A percentile compares a stretch with the other conserved stretches of the same genome.
Evolutionary conservation across 2,113 vertebrate genomes (phyloP).

Genomic region (Uria aalge): DNA sequence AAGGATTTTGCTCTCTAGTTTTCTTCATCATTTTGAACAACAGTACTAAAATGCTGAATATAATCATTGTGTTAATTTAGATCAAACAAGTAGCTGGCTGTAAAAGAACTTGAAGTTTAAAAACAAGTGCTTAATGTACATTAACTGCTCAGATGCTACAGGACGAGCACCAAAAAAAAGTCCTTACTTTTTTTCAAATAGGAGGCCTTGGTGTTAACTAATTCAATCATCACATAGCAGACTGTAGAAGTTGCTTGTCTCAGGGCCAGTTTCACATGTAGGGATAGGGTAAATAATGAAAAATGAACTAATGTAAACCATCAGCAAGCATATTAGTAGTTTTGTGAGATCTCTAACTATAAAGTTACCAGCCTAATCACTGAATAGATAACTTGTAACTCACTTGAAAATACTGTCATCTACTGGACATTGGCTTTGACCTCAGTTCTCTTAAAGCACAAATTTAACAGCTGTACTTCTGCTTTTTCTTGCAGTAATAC

Average conservation of each 20-base stretch:
- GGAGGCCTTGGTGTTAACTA: background rate
- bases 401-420: background rate
- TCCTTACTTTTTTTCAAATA: background rate
- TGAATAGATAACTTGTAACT: background rate
- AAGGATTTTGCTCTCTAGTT: background rate
- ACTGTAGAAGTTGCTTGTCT: background rate
- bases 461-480: background rate
- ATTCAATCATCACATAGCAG: background rate
- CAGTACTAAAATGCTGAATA: background rate
- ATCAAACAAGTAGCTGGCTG: background rate
- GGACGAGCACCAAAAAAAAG: background rate
- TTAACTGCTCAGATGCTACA: background rate
- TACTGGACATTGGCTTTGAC: background rate
- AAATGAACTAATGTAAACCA: background rate
- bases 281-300: background rate
- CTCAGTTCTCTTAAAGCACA: background rate
- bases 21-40: background rate
- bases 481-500: background rate
- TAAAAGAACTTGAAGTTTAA: background rate
- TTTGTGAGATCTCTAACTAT: background rate
- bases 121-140: background rate
- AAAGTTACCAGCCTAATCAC: background rate
- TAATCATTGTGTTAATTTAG: background rate
- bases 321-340: background rate
- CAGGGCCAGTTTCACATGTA: background rate